Percentiles rank a stretch among this genome's conserved stretches.
Evolutionary conservation across 1,140 invertebrate species (phyloP).

Genomic region (Pentalonia nigronervosa): DNA sequence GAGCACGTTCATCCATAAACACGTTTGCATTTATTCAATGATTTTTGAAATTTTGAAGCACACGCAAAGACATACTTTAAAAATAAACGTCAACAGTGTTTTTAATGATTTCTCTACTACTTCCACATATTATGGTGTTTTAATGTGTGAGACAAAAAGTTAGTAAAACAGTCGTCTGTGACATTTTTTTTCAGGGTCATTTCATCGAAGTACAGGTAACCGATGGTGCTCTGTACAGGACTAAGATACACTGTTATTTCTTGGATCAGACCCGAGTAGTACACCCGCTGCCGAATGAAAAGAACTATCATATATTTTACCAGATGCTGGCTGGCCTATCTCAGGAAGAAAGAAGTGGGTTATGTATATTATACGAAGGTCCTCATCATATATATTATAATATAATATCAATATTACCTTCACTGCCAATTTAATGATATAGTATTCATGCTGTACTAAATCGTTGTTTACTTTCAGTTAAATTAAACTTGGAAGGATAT

Average conservation of each 20-base stretch:
- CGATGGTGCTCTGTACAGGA: slow-evolving; percentile 92
- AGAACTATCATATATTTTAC: slow-evolving; percentile 98
- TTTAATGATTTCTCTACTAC: neutral
- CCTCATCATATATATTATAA: neutral
- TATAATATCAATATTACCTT: neutral
- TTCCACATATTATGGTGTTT: neutral
- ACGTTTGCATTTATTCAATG: neutral
- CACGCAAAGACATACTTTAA: neutral
- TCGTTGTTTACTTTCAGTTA: slow-evolving; percentile 64
- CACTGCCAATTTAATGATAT: neutral
- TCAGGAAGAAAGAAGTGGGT: slow-evolving; percentile 80
- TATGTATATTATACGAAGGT: neutral
- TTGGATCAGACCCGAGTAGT: slow-evolving; percentile 92
- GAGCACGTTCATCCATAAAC: neutral
- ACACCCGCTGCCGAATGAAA: slow-evolving; percentile 82
- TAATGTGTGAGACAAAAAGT: neutral
- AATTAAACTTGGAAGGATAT: slow-evolving; percentile 85
- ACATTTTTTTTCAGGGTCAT: slow-evolving; percentile 78
- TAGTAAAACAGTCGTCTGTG: neutral
- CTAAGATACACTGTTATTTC: slow-evolving; percentile 96
- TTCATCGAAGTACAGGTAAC: slow-evolving; percentile 97
- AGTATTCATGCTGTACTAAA: neutral
- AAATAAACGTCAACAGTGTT: neutral
- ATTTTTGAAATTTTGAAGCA: neutral
- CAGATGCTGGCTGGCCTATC: slow-evolving; percentile 92